Conservation (phyloP, 2,113 vertebrate species). For the Lutjanus erythropterus region DNA sequence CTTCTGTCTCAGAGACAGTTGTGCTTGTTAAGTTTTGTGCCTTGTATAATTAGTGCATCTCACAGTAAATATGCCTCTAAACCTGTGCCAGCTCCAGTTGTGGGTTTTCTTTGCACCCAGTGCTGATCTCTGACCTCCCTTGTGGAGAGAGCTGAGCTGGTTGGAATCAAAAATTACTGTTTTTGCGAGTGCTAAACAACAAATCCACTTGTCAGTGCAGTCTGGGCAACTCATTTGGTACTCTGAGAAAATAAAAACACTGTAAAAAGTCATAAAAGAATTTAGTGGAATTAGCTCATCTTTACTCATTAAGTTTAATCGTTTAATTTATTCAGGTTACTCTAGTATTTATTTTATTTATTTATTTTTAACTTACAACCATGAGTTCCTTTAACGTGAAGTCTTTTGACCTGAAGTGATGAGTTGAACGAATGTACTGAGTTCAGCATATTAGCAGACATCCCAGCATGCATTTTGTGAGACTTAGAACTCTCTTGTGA, state of each 20-base stretch:
- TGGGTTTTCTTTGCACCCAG: neutral
- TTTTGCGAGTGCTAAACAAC: neutral
- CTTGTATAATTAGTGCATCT: slow-evolving; percentile 4
- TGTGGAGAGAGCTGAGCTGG: neutral
- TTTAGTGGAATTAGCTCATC: too few species aligned
- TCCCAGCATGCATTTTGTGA: too few species aligned
- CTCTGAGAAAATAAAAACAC: neutral
- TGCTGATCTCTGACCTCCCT: slow-evolving; percentile 6
- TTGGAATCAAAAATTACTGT: neutral
- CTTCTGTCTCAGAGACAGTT: neutral
- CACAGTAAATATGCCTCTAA: neutral
- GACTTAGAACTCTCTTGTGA: too few species aligned
- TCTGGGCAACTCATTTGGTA: neutral
- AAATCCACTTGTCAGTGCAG: slow-evolving; percentile 3
- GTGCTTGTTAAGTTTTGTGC: neutral
- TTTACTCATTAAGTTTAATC: too few species aligned
- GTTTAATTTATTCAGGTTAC: too few species aligned
- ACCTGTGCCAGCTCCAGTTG: neutral
- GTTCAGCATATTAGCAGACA: too few species aligned
- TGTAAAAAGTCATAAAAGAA: too few species aligned
- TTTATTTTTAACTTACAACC: too few species aligned
- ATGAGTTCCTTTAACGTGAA: too few species aligned
- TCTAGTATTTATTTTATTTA: too few species aligned
- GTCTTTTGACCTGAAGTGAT: too few species aligned
- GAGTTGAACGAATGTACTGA: too few species aligned